Evolutionary conservation across 2,113 vertebrate species (phyloP).

Genomic region (Athene noctua): DNA sequence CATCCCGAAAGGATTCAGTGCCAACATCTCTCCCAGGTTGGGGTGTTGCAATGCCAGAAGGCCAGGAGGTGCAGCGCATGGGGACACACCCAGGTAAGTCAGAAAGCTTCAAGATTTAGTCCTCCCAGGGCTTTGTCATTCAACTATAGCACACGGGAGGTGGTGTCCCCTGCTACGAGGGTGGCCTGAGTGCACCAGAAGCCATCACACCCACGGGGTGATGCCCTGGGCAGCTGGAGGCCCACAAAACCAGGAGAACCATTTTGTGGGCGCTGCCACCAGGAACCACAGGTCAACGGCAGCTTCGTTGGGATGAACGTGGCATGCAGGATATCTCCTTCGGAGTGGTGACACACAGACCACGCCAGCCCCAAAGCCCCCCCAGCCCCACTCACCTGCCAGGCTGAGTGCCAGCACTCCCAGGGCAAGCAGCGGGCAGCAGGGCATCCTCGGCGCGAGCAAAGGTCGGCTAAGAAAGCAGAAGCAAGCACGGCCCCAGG

Average conservation of each 20-base stretch:
- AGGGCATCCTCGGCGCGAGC: background rate
- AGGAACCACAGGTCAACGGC: background rate
- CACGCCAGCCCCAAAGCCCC: background rate
- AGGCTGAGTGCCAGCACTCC: background rate
- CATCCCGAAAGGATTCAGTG: background rate
- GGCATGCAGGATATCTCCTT: background rate
- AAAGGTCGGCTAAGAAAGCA: background rate
- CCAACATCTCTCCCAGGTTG: rapidly evolving
- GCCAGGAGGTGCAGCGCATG: rapidly evolving
- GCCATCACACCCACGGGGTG: background rate
- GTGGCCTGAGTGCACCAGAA: background rate
- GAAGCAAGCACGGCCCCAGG: rapidly evolving
- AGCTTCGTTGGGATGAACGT: rapidly evolving
- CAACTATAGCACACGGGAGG: rapidly evolving
- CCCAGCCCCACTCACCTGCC: slow-evolving; percentile 21
- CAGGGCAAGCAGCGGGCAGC: background rate
- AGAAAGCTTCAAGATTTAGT: background rate
- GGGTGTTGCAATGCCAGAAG: background rate
- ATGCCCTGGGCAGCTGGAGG: background rate
- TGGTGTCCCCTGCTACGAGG: rapidly evolving
- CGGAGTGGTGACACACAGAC: rapidly evolving
- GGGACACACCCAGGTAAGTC: background rate
- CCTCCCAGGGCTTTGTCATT: rapidly evolving
- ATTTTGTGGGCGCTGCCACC: rapidly evolving
- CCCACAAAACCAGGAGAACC: background rate